These are phyloP conservation scores for Desoria tigrina DNA, from an alignment of 2,888 invertebrate genomes.

Conservation along the genomic window DNA sequence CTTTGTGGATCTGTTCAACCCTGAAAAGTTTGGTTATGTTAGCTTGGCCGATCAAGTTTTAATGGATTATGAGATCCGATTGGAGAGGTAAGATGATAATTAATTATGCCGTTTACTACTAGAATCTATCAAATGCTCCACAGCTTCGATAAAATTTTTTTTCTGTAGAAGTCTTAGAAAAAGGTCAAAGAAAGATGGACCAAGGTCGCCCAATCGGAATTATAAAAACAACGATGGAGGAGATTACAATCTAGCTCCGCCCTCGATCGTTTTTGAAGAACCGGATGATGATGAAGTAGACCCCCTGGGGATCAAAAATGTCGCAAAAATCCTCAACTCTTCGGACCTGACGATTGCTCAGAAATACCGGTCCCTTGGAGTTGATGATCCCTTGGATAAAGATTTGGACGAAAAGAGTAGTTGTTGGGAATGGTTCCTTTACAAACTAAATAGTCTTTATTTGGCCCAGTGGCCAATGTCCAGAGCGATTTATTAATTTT, in stretches of 20 bases:
- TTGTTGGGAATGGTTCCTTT: constrained; percentile 10
- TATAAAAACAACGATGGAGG: not conserved
- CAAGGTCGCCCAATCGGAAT: too few species aligned
- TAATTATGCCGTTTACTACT: too few species aligned
- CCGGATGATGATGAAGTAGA: not conserved
- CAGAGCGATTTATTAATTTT: too few species aligned
- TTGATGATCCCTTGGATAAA: not conserved
- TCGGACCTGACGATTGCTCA: constrained; percentile 13
- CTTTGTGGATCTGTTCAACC: not conserved
- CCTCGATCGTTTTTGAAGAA: not conserved
- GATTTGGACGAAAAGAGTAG: not conserved
- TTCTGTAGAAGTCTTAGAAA: too few species aligned
- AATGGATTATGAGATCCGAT: not conserved
- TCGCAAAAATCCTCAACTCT: constrained; percentile 4
- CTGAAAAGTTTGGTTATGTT: constrained; percentile 4
- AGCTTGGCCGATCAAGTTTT: not conserved
- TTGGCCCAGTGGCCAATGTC: constrained; percentile 8
- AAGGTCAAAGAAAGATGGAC: too few species aligned
- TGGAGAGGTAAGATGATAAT: not conserved
- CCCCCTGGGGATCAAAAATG: not conserved
- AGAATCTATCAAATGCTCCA: too few species aligned
- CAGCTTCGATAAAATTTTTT: too few species aligned
- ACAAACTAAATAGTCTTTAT: constrained; percentile 2
- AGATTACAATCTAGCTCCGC: constrained; percentile 8
- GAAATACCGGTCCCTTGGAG: constrained; percentile 12